Percentiles rank a stretch among this genome's conserved stretches.
These are phyloP conservation scores for Istiophorus platypterus DNA, from an alignment of 2,113 vertebrate genomes.

Conservation along the genomic window DNA sequence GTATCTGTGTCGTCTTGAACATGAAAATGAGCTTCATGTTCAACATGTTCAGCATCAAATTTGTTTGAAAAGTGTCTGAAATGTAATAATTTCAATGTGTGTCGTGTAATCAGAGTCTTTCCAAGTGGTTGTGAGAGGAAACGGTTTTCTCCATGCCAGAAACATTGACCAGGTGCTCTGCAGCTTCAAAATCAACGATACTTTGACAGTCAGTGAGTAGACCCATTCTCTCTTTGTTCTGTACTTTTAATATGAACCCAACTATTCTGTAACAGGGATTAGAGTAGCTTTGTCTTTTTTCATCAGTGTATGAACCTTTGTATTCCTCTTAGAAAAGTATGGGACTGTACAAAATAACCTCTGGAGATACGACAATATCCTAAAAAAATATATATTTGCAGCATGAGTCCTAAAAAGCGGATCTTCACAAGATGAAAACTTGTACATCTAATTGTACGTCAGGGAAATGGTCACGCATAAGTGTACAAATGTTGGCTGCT, in stretches of 20 bases:
- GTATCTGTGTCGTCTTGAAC: not conserved
- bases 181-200: slow-evolving; percentile 93
- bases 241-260: not conserved
- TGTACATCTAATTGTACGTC: not conserved
- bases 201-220: slow-evolving; percentile 89
- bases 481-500: not conserved
- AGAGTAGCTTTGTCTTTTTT: not conserved
- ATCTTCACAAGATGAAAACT: not conserved
- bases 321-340: not conserved
- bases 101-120: slow-evolving; percentile 86
- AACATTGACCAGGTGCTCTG: slow-evolving; percentile 89
- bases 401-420: not conserved
- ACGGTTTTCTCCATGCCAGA: slow-evolving; percentile 89
- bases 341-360: not conserved
- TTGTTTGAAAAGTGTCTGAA: not conserved
- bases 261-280: not conserved
- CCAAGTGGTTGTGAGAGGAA: slow-evolving; percentile 90
- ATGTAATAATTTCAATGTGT: slow-evolving; percentile 2
- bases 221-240: not conserved
- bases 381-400: not conserved
- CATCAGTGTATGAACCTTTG: not conserved
- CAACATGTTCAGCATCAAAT: not conserved
- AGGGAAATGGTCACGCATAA: not conserved
- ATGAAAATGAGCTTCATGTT: not conserved
- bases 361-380: not conserved